These are phyloP conservation scores for Xiphophorus maculatus DNA, from an alignment of 2,113 vertebrate genomes.

Conservation along the genomic window DNA sequence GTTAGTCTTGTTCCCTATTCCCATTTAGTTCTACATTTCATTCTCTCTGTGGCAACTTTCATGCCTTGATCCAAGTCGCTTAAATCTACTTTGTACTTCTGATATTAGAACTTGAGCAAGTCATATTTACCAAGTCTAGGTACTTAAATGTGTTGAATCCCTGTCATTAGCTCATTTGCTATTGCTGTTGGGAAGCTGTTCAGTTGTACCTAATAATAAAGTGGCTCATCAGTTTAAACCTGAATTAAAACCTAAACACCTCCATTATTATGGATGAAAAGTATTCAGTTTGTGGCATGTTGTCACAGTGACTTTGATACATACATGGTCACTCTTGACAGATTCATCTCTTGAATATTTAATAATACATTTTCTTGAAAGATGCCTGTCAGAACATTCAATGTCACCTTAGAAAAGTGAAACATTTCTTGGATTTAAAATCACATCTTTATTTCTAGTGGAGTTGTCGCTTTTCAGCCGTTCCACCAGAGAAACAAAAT, in stretches of 20 bases:
- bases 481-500: not conserved
- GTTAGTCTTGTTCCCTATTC: no score
- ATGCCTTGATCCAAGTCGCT: not conserved
- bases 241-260: not conserved
- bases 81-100: no score
- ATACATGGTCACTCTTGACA: not conserved
- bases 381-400: not conserved
- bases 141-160: not conserved
- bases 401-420: not conserved
- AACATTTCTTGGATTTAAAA: not conserved
- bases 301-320: not conserved
- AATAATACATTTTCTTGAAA: not conserved
- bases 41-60: not conserved
- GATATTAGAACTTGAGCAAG: not conserved
- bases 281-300: not conserved
- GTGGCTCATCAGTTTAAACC: not conserved
- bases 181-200: not conserved
- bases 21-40: no score
- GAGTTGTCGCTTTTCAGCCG: not conserved
- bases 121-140: not conserved
- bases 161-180: not conserved
- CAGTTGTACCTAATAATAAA: not conserved
- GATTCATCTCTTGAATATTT: not conserved
- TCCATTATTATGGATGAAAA: not conserved
- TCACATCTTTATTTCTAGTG: not conserved